Evolutionary conservation across 2,797 vertebrate species (phyloP), one percentile per base, ranked within the genome.

Genomic region (Gephyroberyx darwinii): DNA sequence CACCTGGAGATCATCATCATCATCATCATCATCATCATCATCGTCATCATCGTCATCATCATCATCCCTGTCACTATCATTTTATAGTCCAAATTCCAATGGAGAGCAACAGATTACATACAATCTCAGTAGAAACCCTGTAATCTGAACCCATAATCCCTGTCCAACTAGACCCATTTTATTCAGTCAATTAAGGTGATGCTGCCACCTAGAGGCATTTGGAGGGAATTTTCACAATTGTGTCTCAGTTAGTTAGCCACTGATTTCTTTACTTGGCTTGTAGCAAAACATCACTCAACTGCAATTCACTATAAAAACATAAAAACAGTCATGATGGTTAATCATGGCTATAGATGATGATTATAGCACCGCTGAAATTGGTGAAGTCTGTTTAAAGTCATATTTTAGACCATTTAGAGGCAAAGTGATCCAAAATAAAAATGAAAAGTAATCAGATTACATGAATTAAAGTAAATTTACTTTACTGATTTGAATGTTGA

Each of bases 171-270:
- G 2, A 35, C 8, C 33, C 33, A 6, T 6, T 8, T 8, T 35
- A 8, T 8, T 7, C 5, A 19, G 30, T 67, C 22, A 4, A 0
- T 41, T 20, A 16, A 9, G 45, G 26, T 9, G 20, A 9, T 1
- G 8, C 53, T 83, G 65, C 84, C 80, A 75, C 19, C 65, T 69
- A 66, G 4, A 61, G 73, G 56, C 48, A n/a, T 56, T 54, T 47
- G 17, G 4, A 47, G 14, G 16, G 13, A 16, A 47, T 47, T 16
- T 47, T 26, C 26, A 26, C 26, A 26, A 4, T 26, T 26, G 26
- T 26, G 26, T 26, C 26, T 35, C 33, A 35, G 33, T 8, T 35
- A 35, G 33, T 35, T 35, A 35, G 33, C 8, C 33, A 35, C 33
- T 35, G 33, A 8, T 35, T 8, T 35, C 33, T 35, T 8, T 35